Base-by-base conservation (phyloP, 1,140 invertebrate species). In the Ostrea denselamellosa region DNA sequence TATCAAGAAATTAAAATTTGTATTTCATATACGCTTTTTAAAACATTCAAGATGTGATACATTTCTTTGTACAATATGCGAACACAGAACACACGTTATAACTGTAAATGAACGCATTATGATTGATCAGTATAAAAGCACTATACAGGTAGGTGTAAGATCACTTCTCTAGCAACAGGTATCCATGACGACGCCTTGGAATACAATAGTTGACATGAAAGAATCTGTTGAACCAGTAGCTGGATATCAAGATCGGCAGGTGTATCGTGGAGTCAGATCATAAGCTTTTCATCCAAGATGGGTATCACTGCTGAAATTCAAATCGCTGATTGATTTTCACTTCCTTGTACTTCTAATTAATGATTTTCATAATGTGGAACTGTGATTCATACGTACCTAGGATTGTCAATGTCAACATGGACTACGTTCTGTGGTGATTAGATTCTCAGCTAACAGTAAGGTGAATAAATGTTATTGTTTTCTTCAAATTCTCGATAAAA, bases 111-210 rank as follows among this genome's bases (percentile, higher is more conserved):
- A 44, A 44, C 34, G 5, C 34, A 44, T 44, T 44, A 44, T 44
- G 34, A 44, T 44, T 44, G 34, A 44, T 44, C 34, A 44, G 58
- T 19, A 62, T 8, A 62, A n/a, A 17, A 62, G n/a, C n/a, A 62
- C n/a, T 62, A n/a, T 17, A 14, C 68, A 77, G 65, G 68, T 77
- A 77, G 3, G 3, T 9, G 17, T 62, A 62, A n/a, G 56, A 62
- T 19, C 56, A 7, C 56, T 8, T 62, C 17, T 62, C 17, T 34
- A 14, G 68, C 14, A 77, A 34, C 68, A 34, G 28, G 68, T 77
- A 77, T 77, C 68, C 25, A 77, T 77, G 14, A 77, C 68, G 28
- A 77, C 68, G 5, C 68, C 14, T 77, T 34, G 25, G 56, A 62
- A 62, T 62, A 62, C 28, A 12, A 14, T 34, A 28, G 28, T 77